These are phyloP conservation scores for Delia radicum DNA, from an alignment of 1,140 invertebrate species.

Conservation along the genomic window DNA sequence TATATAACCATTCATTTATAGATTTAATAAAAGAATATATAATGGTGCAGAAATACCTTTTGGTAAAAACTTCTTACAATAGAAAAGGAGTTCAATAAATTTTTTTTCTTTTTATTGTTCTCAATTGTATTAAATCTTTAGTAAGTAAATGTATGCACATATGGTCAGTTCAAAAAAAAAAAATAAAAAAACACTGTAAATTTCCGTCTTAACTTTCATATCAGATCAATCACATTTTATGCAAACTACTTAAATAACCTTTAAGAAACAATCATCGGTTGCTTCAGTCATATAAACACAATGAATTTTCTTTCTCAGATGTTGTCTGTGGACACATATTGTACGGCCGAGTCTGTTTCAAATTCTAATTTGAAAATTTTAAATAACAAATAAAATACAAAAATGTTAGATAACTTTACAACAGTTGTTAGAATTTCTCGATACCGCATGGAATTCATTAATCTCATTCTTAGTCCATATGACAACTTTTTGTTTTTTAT, in stretches of 20 bases:
- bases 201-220: neutral
- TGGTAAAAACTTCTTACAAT: neutral
- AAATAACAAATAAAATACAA: neutral
- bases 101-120: neutral
- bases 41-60: neutral
- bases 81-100: slow-evolving; percentile 11
- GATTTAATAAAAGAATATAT: neutral
- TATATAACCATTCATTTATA: neutral
- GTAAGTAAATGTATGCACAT: no score
- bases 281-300: neutral
- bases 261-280: neutral
- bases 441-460: neutral
- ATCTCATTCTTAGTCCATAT: neutral
- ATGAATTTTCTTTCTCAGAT: no score
- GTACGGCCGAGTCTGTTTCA: no score
- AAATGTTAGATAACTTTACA: neutral
- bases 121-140: neutral
- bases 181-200: no score
- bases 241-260: slow-evolving; percentile 27
- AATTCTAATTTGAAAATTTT: neutral
- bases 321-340: no score
- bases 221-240: slow-evolving; percentile 29
- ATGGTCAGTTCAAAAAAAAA: no score
- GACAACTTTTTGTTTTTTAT: no score
- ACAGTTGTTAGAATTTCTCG: neutral